phyloP scores from a whole-genome alignment of 2,888 invertebrate genomes.

The Melangyna quadrimaculata region DNA sequence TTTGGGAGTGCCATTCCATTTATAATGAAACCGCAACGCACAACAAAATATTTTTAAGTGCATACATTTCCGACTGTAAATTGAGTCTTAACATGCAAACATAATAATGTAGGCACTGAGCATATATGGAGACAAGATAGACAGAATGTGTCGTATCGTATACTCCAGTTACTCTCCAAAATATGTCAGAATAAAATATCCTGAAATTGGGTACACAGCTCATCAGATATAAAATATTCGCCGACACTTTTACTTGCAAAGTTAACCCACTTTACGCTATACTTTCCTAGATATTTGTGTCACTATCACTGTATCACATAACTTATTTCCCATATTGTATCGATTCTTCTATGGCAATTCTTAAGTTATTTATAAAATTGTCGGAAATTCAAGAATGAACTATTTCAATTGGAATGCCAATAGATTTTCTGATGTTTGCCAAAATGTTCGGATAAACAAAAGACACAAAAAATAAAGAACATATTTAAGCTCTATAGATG shows the following conservation, averaged over 20 bases:
- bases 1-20: slow-evolving; percentile 9
- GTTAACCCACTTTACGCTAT: slow-evolving; percentile 42
- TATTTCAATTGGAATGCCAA: slow-evolving; percentile 24
- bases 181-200: slow-evolving; percentile 36
- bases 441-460: not conserved
- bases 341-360: slow-evolving; percentile 42
- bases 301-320: not conserved
- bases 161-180: not conserved
- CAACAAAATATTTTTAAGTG: slow-evolving; percentile 10
- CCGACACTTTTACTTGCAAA: slow-evolving; percentile 37
- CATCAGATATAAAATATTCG: not conserved
- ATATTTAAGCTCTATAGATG: not conserved
- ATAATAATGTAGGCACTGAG: not conserved
- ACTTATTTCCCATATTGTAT: slow-evolving; percentile 2
- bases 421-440: slow-evolving; percentile 10
- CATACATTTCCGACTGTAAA: slow-evolving; percentile 43
- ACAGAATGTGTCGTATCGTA: not conserved
- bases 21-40: slow-evolving; percentile 33
- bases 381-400: slow-evolving; percentile 7
- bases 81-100: slow-evolving; percentile 56
- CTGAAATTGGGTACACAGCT: slow-evolving; percentile 21
- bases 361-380: slow-evolving; percentile 56
- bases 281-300: too few species aligned
- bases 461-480: too few species aligned
- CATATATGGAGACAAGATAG: not conserved